phyloP scores from a whole-genome alignment of 1,140 invertebrate genomes.

The Drosophila mauritiana region DNA sequence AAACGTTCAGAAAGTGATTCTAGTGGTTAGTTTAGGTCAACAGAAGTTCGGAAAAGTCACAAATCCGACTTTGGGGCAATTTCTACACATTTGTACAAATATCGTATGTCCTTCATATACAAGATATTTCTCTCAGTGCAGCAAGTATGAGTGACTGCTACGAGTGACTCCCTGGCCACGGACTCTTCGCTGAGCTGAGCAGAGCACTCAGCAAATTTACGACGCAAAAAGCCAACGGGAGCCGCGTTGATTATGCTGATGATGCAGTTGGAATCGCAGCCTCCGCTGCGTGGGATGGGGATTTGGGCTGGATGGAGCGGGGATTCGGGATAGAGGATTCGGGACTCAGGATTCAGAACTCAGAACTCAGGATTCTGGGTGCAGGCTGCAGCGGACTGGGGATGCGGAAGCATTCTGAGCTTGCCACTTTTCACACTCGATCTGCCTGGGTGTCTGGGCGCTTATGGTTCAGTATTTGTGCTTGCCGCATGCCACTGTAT shows the following conservation, averaged over 20 bases:
- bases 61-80: too few relatives aligned
- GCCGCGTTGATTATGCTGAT: constrained; percentile 82
- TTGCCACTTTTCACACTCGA: constrained; percentile 82
- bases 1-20: too few relatives aligned
- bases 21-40: neutral
- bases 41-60: too few relatives aligned
- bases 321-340: constrained; percentile 6
- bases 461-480: constrained; percentile 62
- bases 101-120: too few relatives aligned
- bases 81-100: too few relatives aligned
- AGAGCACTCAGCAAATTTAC: constrained; percentile 79
- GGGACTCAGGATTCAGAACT: constrained; percentile 6
- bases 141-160: constrained; percentile 37
- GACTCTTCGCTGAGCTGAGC: constrained; percentile 42
- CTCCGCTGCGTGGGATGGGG: constrained; percentile 19
- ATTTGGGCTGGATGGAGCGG: neutral
- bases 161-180: constrained; percentile 28
- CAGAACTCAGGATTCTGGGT: constrained; percentile 1
- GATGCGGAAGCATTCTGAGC: constrained; percentile 30
- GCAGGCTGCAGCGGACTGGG: constrained; percentile 7
- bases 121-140: constrained; percentile 18
- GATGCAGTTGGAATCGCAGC: constrained; percentile 66
- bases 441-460: constrained; percentile 47
- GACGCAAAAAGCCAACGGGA: constrained; percentile 79
- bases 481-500: constrained; percentile 68